Evolutionary conservation across 2,797 vertebrate genomes (phyloP), one percentile per base, ranked within the genome.

Genomic region (Lacerta agilis): DNA sequence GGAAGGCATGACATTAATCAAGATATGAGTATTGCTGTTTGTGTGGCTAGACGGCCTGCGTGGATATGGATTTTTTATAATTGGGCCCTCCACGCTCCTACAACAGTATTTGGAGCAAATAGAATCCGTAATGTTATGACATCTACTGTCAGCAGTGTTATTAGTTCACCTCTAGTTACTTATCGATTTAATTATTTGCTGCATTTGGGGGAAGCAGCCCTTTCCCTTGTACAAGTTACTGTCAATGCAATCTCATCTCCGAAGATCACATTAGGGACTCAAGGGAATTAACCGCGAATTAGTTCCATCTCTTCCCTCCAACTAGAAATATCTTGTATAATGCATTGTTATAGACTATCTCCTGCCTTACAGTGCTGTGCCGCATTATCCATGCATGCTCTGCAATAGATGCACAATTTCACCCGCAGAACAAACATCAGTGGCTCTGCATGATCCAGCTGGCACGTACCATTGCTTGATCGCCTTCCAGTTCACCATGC

Each of bases 291-390:
- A 85, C 20, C 13, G 75, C 87, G 90, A 92, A 85, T 95, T 90
- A 93, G 67, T 43, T 89, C n/a, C 36, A 41, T 79, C 20, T 79
- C 84, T 92, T 43, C 84, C 84, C 75, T 91, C 76, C 77, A 92
- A 89, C 91, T 79, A 67, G 84, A 90, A 94, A 89, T 82, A 88
- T 87, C 92, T 93, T 85, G 55, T 58, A 76, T 82, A 93, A 72
- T 82, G 90, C 89, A 89, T 92, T 92, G 80, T 86, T 89, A 82
- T 41, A 82, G 55, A 89, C 80, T 61, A 82, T 79, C n/a, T 69
- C 89, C 67, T 29, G 20, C 25, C 92, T 64, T 88, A 18, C 4
- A 13, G n/a, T 87, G 41, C 86, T 11, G 83, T 90, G 49, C 66
- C 17, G 49, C 15, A 18, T 1, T 29, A 49, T n/a, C 86, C 79